These are phyloP conservation scores for Meteorus sp. DNA, from an alignment of 1,140 invertebrate genomes.

Conservation along the genomic window DNA sequence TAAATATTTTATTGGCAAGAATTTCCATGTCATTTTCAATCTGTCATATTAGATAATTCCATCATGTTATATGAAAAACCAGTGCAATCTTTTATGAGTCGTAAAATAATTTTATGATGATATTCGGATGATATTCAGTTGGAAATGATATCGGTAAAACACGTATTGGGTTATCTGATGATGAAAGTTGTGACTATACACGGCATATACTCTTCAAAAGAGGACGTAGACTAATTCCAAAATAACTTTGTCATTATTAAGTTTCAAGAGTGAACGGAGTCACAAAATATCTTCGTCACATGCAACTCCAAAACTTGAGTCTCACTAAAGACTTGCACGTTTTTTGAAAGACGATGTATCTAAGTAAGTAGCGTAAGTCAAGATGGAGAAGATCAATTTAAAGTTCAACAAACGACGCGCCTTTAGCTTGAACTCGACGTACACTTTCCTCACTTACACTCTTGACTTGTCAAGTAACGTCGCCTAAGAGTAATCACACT, in stretches of 20 bases:
- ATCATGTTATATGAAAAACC: too few species aligned
- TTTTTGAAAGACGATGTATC: neutral
- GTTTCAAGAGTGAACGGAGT: neutral
- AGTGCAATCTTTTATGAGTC: too few species aligned
- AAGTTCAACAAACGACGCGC: constrained; percentile 31
- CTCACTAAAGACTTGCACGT: constrained; percentile 25
- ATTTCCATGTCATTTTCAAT: too few species aligned
- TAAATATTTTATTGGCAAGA: too few species aligned
- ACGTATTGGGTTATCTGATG: neutral
- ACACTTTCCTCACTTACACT: constrained; percentile 2
- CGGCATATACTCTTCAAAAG: too few species aligned
- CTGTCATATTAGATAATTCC: too few species aligned
- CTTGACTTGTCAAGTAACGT: constrained; percentile 6
- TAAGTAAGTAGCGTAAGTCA: neutral
- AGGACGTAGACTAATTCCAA: too few species aligned
- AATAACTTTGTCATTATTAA: neutral
- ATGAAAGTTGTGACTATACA: too few species aligned
- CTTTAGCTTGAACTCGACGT: too few species aligned
- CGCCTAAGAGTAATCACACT: constrained; percentile 21
- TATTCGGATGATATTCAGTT: too few species aligned
- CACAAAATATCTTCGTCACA: neutral
- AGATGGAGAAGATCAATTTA: constrained; percentile 28
- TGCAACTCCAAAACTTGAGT: constrained; percentile 11
- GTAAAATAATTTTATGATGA: too few species aligned
- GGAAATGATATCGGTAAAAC: too few species aligned